Base-by-base conservation (phyloP, 2,797 vertebrate genomes). In the Eupleurogrammus muticus region DNA sequence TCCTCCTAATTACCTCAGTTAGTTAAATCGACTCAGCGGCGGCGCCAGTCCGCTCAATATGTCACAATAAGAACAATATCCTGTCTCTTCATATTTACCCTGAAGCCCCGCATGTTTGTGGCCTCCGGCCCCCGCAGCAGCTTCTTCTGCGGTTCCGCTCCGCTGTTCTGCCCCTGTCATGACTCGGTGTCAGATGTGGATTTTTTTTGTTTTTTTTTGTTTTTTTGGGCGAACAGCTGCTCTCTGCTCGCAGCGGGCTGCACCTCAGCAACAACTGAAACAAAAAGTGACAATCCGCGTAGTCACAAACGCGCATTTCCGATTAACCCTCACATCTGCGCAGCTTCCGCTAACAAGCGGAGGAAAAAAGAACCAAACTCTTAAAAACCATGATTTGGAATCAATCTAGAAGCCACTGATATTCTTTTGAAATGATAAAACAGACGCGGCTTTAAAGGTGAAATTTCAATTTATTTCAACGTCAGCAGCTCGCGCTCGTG, bases 31-130 rank as follows among this genome's bases (percentile, higher is more conserved):
- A 91, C 89, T 89, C 94, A 28, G 28, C 28, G 28, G 89, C 94
- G 96, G 96, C 96, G 96, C 96, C 96, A 96, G 95, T 92, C 94
- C 91, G 94, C 94, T 93, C 94, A 95, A 95, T 93, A 92, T 88
- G 87, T 91, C 90, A 91, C 96, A 95, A 94, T 92, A 94, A 96
- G 93, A 94, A 92, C 93, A 92, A 91, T 92, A 94, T 94, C 94
- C 92, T 96, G 95, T 96, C 95, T 96, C 94, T 96, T 96, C 90
- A 88, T 91, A 95, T 96, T 96, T 94, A 92, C 87, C 93, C 89
- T 89, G 87, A 92, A 92, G 95, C 94, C 88, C 83, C 89, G 92
- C 76, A 66, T 81, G 84, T 92, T 92, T 42, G 66, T 16, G 53
- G 50, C 77, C 80, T 71, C 62, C 48, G 49, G 73, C 72, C 80